These are phyloP conservation scores for Chondrosia reniformis DNA, from an alignment of 37 sponge, comb jelly and placozoan species.

Conservation along the genomic window DNA sequence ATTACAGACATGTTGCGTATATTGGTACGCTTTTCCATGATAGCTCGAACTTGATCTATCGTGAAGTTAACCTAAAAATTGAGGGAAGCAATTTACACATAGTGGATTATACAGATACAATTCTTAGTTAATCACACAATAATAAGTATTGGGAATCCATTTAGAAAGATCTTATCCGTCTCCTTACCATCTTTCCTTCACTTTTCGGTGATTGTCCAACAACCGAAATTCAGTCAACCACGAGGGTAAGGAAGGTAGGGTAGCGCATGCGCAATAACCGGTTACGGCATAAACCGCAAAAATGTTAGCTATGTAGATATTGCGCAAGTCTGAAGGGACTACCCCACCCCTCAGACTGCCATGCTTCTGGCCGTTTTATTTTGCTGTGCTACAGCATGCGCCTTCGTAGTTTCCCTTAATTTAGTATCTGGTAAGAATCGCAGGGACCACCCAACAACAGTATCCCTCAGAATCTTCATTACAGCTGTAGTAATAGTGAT, in stretches of 20 bases:
- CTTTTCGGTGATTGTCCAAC: not conserved
- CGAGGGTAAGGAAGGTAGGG: too few species aligned
- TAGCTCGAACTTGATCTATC: conserved; percentile 95
- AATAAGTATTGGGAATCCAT: not conserved
- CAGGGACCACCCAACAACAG: not conserved
- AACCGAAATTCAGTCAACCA: not conserved
- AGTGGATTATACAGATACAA: not conserved
- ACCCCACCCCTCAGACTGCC: too few species aligned
- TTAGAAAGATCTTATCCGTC: not conserved
- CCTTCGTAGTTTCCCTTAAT: not conserved
- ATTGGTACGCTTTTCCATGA: conserved; percentile 98
- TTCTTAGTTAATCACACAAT: not conserved
- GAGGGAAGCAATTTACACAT: not conserved
- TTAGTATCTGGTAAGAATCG: not conserved
- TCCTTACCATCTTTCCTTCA: not conserved
- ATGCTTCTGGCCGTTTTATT: not conserved
- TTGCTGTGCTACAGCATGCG: not conserved
- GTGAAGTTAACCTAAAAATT: conserved; percentile 84
- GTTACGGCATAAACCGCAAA: too few species aligned
- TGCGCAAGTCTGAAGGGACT: too few species aligned
- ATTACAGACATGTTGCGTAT: conserved; percentile 99
- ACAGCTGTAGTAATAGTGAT: not conserved
- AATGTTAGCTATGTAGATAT: too few species aligned
- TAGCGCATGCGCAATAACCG: too few species aligned
- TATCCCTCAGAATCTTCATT: not conserved